A percentile compares a stretch with the other conserved stretches of the same genome.
phyloP scores from a whole-genome alignment of 2,113 vertebrate species.

The Ophiodon elongatus region DNA sequence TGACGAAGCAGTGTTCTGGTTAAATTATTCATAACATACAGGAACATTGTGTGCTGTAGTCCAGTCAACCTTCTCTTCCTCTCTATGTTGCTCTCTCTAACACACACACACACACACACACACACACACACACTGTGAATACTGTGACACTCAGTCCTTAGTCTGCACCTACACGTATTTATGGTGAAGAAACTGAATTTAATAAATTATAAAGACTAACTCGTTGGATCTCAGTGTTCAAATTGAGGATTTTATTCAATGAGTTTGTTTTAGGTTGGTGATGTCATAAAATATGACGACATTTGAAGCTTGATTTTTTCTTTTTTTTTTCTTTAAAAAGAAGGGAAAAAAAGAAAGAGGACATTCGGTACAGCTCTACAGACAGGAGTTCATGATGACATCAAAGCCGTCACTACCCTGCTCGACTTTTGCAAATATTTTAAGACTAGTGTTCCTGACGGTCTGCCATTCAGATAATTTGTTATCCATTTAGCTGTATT shows the following conservation, averaged over 20 bases:
- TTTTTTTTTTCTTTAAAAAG: too few species aligned
- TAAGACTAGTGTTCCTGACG: not conserved
- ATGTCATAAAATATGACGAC: not conserved
- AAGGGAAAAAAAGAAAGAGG: not conserved
- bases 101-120: not conserved
- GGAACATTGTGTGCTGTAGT: not conserved
- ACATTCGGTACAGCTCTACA: not conserved
- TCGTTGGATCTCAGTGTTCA: too few species aligned
- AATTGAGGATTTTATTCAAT: too few species aligned
- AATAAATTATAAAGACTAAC: too few species aligned
- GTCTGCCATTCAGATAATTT: not conserved
- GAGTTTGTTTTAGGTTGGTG: too few species aligned
- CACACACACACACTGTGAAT: not conserved
- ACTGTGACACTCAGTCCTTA: not conserved
- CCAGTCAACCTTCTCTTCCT: not conserved
- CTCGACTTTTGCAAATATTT: not conserved
- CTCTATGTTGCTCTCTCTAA: not conserved
- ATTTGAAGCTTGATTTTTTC: not conserved
- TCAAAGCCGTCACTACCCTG: not conserved
- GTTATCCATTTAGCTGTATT: constrained; percentile 5
- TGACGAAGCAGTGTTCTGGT: too few species aligned
- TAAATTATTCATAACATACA: not conserved
- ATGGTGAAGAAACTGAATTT: not conserved
- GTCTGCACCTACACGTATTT: not conserved
- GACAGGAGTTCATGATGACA: not conserved